These are phyloP conservation scores for Notarius quadriscutis DNA, from an alignment of 2,113 vertebrate genomes.

Conservation along the genomic window DNA sequence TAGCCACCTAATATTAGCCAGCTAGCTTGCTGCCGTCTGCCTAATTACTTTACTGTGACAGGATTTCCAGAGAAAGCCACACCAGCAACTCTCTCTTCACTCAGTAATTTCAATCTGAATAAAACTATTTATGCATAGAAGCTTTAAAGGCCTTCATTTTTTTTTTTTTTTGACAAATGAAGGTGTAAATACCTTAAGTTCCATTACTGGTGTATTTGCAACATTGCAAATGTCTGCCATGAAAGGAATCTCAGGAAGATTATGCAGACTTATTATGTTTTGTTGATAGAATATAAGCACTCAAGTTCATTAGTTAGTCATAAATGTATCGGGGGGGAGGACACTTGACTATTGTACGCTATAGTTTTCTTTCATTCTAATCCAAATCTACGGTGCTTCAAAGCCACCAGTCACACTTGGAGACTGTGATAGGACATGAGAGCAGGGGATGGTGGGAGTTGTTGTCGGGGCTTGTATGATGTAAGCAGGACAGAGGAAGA, in stretches of 20 bases:
- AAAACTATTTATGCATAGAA: background rate
- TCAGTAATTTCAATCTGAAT: background rate
- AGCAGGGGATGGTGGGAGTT: conserved; percentile 33
- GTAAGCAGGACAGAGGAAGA: conserved; percentile 18
- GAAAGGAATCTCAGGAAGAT: background rate
- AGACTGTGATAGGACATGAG: conserved; percentile 45
- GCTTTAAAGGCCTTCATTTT: background rate
- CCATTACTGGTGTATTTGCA: background rate
- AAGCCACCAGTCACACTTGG: conserved; percentile 39
- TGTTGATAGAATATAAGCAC: background rate
- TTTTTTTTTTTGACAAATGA: background rate
- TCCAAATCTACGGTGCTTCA: conserved; percentile 11
- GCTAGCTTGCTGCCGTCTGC: background rate
- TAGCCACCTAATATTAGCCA: background rate
- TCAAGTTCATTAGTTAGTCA: background rate
- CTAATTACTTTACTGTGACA: background rate
- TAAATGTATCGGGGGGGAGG: background rate
- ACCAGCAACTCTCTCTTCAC: background rate
- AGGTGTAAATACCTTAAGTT: background rate
- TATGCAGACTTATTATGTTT: background rate
- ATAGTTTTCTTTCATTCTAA: background rate
- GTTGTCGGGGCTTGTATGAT: conserved; percentile 2
- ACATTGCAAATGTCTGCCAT: background rate
- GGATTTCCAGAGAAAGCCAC: background rate
- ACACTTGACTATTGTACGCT: background rate